Conservation (phyloP, 2,888 invertebrate genomes). For the Andricus curvator region DNA sequence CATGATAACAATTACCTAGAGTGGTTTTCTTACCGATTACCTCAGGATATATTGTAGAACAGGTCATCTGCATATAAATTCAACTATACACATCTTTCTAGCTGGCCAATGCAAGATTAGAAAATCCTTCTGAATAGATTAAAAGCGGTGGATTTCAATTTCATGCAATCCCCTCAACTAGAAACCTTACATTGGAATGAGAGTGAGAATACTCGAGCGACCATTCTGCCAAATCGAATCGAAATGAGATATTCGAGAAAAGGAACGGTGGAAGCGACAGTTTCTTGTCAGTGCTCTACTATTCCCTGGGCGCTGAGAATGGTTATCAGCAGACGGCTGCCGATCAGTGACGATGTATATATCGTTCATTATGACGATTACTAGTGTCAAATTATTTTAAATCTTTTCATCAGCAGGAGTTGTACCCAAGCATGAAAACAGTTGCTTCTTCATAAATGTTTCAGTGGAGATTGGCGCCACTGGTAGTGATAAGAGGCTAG, state of each 20-base stretch:
- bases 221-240: constrained; percentile 35
- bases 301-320: constrained; percentile 2
- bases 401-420: neutral
- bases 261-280: neutral
- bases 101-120: neutral
- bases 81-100: neutral
- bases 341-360: neutral
- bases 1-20: constrained; percentile 14
- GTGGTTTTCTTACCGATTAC: constrained; percentile 9
- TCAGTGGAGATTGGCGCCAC: neutral
- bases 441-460: neutral
- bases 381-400: neutral
- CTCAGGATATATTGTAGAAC: neutral
- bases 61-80: neutral
- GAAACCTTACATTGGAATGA: constrained; percentile 15
- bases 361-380: neutral
- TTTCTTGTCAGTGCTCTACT: constrained; percentile 4
- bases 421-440: neutral
- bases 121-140: constrained; percentile 20
- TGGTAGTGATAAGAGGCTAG: neutral
- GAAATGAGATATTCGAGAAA: constrained; percentile 36
- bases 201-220: constrained; percentile 13
- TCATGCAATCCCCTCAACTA: constrained; percentile 25
- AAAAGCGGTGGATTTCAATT: constrained; percentile 21
- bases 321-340: constrained; percentile 17